Evolutionary conservation across 2,797 vertebrate genomes (phyloP).

Genomic region (Oreochromis grahami): DNA sequence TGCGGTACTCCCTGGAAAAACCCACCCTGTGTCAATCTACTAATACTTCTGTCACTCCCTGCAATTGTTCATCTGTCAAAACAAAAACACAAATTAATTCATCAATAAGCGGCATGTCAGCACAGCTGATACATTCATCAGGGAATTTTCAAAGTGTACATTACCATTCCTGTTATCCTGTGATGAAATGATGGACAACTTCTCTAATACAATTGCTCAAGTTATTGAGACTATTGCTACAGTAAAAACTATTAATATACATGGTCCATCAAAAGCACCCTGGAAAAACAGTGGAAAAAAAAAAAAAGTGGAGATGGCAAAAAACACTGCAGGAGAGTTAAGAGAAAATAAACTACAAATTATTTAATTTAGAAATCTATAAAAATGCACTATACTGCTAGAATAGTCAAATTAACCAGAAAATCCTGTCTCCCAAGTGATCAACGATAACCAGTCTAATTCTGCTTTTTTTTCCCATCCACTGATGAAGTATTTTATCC

Average conservation of each 20-base stretch:
- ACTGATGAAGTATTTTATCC: neutral
- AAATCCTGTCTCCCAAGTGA: neutral
- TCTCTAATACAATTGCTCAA: neutral
- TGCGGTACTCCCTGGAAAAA: neutral
- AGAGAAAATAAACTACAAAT: neutral
- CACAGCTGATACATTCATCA: neutral
- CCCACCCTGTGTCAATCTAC: neutral
- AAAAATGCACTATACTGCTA: neutral
- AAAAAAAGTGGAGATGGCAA: neutral
- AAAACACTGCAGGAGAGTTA: neutral
- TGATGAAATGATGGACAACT: neutral
- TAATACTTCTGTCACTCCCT: neutral
- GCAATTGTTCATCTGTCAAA: neutral
- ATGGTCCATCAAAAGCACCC: neutral
- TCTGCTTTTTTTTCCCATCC: neutral
- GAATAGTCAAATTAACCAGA: neutral
- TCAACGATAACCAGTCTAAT: neutral
- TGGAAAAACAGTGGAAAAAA: neutral
- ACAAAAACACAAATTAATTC: neutral
- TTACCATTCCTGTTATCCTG: neutral
- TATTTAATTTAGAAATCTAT: neutral
- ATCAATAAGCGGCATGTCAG: neutral
- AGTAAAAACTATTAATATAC: neutral
- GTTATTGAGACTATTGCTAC: neutral
- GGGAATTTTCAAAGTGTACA: neutral